Evolutionary conservation across 2,113 vertebrate genomes (phyloP), one percentile per base, ranked within the genome.

Genomic region (Gambusia affinis): DNA sequence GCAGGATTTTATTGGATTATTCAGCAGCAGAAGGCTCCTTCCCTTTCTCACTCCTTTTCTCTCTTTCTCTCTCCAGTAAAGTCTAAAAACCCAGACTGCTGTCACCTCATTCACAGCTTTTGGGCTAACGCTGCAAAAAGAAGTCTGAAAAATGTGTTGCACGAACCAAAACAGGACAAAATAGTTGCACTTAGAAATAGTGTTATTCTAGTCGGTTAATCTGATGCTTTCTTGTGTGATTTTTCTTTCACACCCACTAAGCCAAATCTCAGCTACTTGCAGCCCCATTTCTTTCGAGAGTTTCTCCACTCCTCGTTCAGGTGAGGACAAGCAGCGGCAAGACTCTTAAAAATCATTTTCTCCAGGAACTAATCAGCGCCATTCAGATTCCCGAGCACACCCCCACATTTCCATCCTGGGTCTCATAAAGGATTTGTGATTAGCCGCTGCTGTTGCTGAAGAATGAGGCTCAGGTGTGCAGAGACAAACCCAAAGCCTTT

Each of bases 391-490:
- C 51, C 31, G 51, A 72, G 76, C 77, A 73, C 77, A 79, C 64
- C 70, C 64, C 70, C 24, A 33, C 65, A 27, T 44, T 68, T 68
- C 73, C 60, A 62, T 62, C 39, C 10, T 28, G 4, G 60, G 60
- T 64, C 60, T 54, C 47, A 68, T 57, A 64, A 72, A 79, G 71
- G 77, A 64, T n/a, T 37, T 35, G 12, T 69, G 65, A 79, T 79
- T 73, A 79, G 71, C 70, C 2, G 4, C 28, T 22, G 60, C 77
- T 42, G 64, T 47, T 27, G 42, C 64, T 77, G 39, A 57, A 28
- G 62, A 70, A 27, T 62, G 33, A 79, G 68, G 64, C 79, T 85
- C 79, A 81, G 83, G 72, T 76, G 75, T 44, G 64, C 75, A 31
- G 71, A 68, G 31, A 67, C 1, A 28, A 57, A 61, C n/a, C 51